phyloP scores from a whole-genome alignment of 2,888 invertebrate species.

The Bellardia pandia region DNA sequence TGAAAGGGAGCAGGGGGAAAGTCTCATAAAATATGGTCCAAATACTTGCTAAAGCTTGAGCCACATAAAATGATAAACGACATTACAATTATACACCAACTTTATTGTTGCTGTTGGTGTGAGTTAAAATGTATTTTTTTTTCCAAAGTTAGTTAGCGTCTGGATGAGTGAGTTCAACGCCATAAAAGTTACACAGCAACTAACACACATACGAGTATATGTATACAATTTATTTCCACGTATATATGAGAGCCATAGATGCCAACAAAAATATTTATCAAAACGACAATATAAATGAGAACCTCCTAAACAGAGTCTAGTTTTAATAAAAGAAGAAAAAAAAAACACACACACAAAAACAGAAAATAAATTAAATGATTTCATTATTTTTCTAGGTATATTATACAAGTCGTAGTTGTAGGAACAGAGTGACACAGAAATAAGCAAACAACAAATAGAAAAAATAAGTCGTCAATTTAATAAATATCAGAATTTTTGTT shows the following conservation, averaged over 20 bases:
- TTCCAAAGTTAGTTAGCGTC: conserved; percentile 46
- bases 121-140: neutral
- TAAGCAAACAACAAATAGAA: neutral
- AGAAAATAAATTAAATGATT: conserved; percentile 6
- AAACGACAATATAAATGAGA: conserved; percentile 11
- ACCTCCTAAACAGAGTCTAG: conserved; percentile 24
- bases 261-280: conserved; percentile 14
- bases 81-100: conserved; percentile 49
- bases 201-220: too few relatives aligned
- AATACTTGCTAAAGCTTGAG: conserved; percentile 27
- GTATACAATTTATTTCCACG: neutral
- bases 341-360: neutral
- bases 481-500: too few relatives aligned
- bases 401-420: neutral
- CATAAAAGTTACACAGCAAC: conserved; percentile 31
- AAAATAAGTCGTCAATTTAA: too few relatives aligned
- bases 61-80: conserved; percentile 59
- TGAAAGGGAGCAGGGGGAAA: neutral
- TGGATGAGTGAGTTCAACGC: conserved; percentile 60
- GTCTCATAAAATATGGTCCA: conserved; percentile 31
- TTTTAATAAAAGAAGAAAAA: conserved; percentile 25
- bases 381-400: conserved; percentile 23
- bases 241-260: neutral
- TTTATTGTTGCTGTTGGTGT: neutral
- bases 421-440: neutral